Evolutionary conservation across 1,140 invertebrate genomes (phyloP), one percentile per base, ranked within the genome.

Genomic region (Leptopilina clavipes): DNA sequence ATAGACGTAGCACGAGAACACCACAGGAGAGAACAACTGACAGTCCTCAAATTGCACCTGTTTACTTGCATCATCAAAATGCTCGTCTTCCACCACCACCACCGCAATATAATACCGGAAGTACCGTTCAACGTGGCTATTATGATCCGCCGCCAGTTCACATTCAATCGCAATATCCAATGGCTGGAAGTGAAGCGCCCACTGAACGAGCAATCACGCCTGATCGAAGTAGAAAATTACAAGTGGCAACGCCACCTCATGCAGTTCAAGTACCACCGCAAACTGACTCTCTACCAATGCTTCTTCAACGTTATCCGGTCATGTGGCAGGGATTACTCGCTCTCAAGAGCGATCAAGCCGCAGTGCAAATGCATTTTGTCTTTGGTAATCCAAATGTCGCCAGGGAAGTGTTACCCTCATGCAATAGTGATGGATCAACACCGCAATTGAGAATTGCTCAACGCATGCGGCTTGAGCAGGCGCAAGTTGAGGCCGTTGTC

Each of bases 331-430:
- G 98, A 1, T 89, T 97, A 44, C 88, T 99, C 79, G 97, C 96
- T 0, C 91, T 99, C 43, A 99, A 99, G 89, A 99, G 97, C 89
- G 98, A 99, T 89, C 96, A 96, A 83, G 97, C 97, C 3, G 96
- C 96, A 19, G 98, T 99, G 10, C 97, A 99, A 91, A 99, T 99
- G 97, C 97, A 99, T 89, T 98, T 97, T 90, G 96, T 99, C 37
- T 96, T 96, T 82, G 98, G 98, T 14, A 98, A 97, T 92, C 94
- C 94, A 0, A 92, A 93, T 81, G 95, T 98, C 71, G 96, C 97
- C 0, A 92, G 93, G 44, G 94, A 94, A 96, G 97, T 80, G 90
- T 98, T 81, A 96, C 96, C 7, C 37, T 40, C 37, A 6, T 93
- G 93, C 70, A 93, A 95, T 86, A 92, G 93, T 31, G 96, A 97